A percentile compares a stretch with the other conserved stretches of the same genome.
Evolutionary conservation across 2,888 invertebrate species (phyloP).

Genomic region (Podotricha telesiphe): DNA sequence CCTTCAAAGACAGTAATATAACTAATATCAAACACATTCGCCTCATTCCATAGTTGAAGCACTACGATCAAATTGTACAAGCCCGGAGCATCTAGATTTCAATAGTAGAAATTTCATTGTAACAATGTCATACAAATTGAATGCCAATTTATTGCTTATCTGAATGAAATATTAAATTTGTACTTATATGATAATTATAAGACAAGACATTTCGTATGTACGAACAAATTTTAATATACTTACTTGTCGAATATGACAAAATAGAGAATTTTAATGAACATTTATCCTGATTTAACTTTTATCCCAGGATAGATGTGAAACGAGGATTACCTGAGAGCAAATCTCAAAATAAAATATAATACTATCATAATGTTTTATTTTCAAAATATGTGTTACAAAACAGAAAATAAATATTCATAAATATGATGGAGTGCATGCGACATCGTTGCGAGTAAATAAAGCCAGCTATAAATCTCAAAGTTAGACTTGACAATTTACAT

Average conservation of each 20-base stretch:
- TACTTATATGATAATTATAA: background rate
- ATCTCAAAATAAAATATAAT: too few relatives aligned
- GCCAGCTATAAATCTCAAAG: slow-evolving; percentile 26
- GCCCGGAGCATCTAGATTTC: background rate
- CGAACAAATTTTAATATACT: too few relatives aligned
- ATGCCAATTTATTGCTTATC: background rate
- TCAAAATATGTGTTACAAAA: too few relatives aligned
- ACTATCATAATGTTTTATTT: too few relatives aligned
- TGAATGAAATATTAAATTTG: slow-evolving; percentile 3
- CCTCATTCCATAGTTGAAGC: background rate
- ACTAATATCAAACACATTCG: background rate
- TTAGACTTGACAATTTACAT: slow-evolving; percentile 31
- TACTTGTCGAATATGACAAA: too few relatives aligned
- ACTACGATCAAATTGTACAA: background rate
- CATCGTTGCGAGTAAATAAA: slow-evolving; percentile 16
- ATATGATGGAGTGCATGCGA: slow-evolving; percentile 8
- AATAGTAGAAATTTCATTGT: slow-evolving; percentile 10
- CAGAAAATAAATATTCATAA: background rate
- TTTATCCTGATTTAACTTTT: too few relatives aligned
- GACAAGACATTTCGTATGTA: too few relatives aligned
- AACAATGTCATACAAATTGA: background rate
- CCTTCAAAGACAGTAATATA: background rate
- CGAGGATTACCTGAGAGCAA: too few relatives aligned
- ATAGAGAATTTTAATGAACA: too few relatives aligned
- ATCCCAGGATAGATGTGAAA: too few relatives aligned